Evolutionary conservation across 2,888 invertebrate species (phyloP).

Genomic region (Drosophila crucigera): DNA sequence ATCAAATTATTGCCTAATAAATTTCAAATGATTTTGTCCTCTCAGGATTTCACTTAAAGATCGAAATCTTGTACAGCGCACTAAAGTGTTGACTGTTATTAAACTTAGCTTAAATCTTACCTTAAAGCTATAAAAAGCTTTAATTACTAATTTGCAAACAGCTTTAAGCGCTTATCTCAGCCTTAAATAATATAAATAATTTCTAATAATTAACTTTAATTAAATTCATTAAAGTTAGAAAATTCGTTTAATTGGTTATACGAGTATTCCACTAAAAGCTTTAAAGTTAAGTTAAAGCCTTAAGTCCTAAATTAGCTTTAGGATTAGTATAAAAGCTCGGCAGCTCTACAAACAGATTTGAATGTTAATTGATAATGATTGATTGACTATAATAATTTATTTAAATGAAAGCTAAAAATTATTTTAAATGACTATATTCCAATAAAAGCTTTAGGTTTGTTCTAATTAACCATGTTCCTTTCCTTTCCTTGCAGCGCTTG

Average conservation of each 20-base stretch:
- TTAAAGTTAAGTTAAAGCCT: neutral
- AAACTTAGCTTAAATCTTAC: neutral
- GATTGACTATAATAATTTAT: neutral
- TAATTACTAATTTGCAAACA: neutral
- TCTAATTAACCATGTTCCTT: conserved; percentile 9
- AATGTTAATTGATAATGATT: neutral
- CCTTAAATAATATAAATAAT: neutral
- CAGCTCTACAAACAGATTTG: neutral
- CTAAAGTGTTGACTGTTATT: neutral
- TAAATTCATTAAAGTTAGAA: neutral
- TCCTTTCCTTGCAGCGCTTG: conserved; percentile 90
- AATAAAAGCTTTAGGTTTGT: neutral
- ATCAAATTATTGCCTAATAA: neutral
- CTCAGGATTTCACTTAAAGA: neutral
- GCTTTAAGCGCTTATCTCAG: neutral
- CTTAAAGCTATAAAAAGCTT: neutral
- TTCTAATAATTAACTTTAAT: neutral
- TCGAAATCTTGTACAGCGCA: neutral
- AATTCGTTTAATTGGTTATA: neutral
- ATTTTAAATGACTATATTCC: neutral
- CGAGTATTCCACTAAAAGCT: no score
- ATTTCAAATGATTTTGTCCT: neutral
- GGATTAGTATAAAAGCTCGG: neutral
- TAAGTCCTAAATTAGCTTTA: neutral
- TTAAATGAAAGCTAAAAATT: neutral